Base-by-base conservation (phyloP, 2,113 vertebrate species). In the Syrrhaptes paradoxus region DNA sequence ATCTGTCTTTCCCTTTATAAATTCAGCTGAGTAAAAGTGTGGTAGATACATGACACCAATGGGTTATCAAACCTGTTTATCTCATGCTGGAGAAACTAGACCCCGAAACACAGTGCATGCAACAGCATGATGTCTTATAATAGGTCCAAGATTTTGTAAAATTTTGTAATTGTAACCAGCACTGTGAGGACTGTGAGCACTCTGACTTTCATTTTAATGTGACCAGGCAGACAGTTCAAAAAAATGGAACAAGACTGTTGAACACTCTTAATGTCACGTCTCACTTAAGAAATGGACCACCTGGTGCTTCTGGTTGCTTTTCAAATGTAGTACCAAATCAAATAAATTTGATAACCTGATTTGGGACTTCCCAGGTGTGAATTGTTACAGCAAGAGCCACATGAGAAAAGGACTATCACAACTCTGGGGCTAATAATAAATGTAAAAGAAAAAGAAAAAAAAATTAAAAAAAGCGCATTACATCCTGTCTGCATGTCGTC, bases 261-360 rank as follows among this genome's bases (percentile, higher is more conserved):
- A 85, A 89, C 57, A 59, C n/a, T 49, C 54, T 58, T 81, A 58
- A 66, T 73, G 81, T 87, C 81, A 93, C 4, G 4, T 94, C 78
- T 95, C 54, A 46, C 52, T 55, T 49, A 61, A 92, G 85, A 92
- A 91, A 84, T 38, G 45, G 76, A 71, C 41, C 61, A 74, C 65
- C 38, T 93, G 90, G 34, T 74, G 41, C n/a, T 93, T 94, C 88
- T 94, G 88, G 68, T 92, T 83, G 61, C 48, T 84, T 84, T 90
- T 93, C 65, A 96, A 81, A 85, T 46, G 52, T 25, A 34, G 32
- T 26, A 66, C 11, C 41, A 76, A 85, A 88, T 75, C 48, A 93
- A 85, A 94, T 11, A 88, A 38, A 79, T 67, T 51, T 61, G 3
- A 25, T 83, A 96, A 94, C 68, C 28, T 31, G 25, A 93, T 90